Base-by-base conservation (phyloP, 2,797 vertebrate genomes). In the Poliocrania exsul region DNA sequence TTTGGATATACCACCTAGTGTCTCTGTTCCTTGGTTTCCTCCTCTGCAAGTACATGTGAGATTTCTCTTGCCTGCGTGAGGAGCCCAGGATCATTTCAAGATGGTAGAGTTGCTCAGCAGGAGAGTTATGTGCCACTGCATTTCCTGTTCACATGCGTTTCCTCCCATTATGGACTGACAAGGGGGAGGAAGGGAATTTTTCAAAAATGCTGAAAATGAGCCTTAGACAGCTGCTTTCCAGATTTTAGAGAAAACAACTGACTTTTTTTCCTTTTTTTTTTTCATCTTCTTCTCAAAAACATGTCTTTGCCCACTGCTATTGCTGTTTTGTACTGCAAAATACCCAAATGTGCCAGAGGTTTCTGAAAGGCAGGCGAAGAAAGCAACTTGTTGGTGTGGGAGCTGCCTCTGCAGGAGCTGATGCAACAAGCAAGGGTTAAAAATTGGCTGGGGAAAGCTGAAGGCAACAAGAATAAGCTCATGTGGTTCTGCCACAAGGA, bases 221-320 rank as follows among this genome's bases (percentile, higher is more conserved):
- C 40, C 29, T 29, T n/a, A 49, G 28, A 26, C 67, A 91, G 54
- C 75, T 93, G 80, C 57, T 94, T 66, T 91, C 87, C 90, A 90
- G 70, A 91, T 60, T 93, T 62, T 37, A 23, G 62, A n/a, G 54
- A 81, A 86, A 86, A 61, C 14, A 61, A 69, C 14, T 1, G 4
- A 1, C 10, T 80, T 50, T 46, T 35, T 19, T 29, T 47, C 20
- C 49, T 29, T 13, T 38, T 10, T 6, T 8, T 8, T 77, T 6
- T 2, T 16, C 40, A 47, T 42, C 4, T 11, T 16, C 9, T 33
- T 57, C 44, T 75, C 24, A 71, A 65, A 86, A 89, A 16, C 8
- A 19, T 25, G 25, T 0, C 0, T 42, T 82, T 72, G 3, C 58
- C 74, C 33, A 31, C 25, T 81, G 19, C 26, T 16, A 11, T 66